Evolutionary conservation across 2,888 invertebrate species (phyloP).

Genomic region (Lepidocyrtinus sp.): DNA sequence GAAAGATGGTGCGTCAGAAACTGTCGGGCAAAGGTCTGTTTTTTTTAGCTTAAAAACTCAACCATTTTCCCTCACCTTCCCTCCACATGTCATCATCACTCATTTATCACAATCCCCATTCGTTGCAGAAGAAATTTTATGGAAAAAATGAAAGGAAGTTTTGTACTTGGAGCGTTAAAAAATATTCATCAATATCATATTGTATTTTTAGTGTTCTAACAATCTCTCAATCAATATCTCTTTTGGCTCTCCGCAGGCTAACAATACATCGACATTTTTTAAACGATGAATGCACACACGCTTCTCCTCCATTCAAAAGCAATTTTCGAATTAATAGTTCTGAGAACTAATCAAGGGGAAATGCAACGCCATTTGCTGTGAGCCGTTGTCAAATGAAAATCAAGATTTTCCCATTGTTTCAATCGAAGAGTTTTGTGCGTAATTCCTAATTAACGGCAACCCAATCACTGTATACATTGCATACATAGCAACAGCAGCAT

Average conservation of each 20-base stretch:
- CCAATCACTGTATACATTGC: too few species aligned
- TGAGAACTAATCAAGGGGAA: conserved; percentile 46
- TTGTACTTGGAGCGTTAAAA: too few species aligned
- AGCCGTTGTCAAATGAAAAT: conserved; percentile 20
- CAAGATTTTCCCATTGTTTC: conserved; percentile 50
- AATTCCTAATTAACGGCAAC: not conserved
- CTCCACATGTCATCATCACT: too few species aligned
- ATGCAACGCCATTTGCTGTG: conserved; percentile 15
- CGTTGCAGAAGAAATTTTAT: not conserved
- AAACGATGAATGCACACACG: not conserved
- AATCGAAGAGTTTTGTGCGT: not conserved
- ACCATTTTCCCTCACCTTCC: not conserved
- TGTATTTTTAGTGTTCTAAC: not conserved
- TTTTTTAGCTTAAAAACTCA: not conserved
- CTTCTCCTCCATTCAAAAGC: not conserved
- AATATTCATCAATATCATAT: too few species aligned
- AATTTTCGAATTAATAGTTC: not conserved
- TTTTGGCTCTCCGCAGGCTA: not conserved
- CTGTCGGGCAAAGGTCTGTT: not conserved
- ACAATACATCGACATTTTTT: not conserved
- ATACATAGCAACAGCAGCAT: too few species aligned
- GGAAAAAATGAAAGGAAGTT: not conserved
- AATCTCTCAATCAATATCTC: not conserved
- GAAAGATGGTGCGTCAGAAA: not conserved
- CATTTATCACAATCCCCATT: too few species aligned